A percentile compares a stretch with the other conserved stretches of the same genome.
Evolutionary conservation across 2,888 invertebrate species (phyloP).

Genomic region (Caradrina kadenii): DNA sequence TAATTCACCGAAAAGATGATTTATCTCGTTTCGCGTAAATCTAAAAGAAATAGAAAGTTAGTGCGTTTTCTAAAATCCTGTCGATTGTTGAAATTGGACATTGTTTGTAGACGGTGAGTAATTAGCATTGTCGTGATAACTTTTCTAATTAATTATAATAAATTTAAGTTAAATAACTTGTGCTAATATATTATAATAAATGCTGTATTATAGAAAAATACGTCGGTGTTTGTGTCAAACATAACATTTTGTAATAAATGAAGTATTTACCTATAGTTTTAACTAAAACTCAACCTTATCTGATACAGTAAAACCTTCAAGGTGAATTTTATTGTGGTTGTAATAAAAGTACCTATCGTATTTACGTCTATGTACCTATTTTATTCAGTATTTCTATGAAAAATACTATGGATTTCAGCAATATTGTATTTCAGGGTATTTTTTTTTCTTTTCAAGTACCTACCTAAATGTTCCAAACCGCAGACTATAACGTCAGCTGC

Average conservation of each 20-base stretch:
- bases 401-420: background rate
- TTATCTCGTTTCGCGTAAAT: slow-evolving; percentile 33
- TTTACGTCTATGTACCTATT: background rate
- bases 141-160: background rate
- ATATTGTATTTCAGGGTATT: background rate
- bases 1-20: slow-evolving; percentile 29
- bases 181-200: background rate
- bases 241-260: background rate
- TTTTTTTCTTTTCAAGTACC: background rate
- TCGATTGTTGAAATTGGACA: background rate
- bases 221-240: background rate
- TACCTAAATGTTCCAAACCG: background rate
- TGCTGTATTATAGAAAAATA: background rate
- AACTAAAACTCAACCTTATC: background rate
- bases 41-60: background rate
- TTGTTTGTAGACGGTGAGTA: background rate
- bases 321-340: background rate
- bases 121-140: background rate
- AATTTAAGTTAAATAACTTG: background rate
- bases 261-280: background rate
- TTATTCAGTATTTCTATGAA: background rate
- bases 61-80: background rate
- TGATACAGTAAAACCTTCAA: background rate
- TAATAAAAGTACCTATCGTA: background rate
- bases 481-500: background rate